Evolutionary conservation across 2,888 invertebrate species (phyloP).

Genomic region (Volucella bombylans): DNA sequence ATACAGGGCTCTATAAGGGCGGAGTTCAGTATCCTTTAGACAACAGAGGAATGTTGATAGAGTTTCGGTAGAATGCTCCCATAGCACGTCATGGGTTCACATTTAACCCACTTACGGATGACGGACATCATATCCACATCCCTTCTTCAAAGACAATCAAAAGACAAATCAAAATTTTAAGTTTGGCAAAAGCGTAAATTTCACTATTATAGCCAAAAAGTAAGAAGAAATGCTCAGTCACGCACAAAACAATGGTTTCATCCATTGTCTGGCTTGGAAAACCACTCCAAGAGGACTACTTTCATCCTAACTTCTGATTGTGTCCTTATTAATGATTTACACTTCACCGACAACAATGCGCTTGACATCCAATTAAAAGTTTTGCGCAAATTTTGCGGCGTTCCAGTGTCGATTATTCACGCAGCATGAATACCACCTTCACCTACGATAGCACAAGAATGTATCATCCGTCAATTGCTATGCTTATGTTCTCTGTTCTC

Average conservation of each 20-base stretch:
- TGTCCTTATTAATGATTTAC: conserved; percentile 65
- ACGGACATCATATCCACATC: too few relatives aligned
- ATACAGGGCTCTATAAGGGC: too few relatives aligned
- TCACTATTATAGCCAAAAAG: too few relatives aligned
- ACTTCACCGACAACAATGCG: conserved; percentile 55
- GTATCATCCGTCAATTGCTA: conserved; percentile 23
- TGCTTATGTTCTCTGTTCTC: conserved; percentile 8
- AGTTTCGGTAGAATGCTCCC: too few relatives aligned
- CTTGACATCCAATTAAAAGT: conserved; percentile 68
- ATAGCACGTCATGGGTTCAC: too few relatives aligned
- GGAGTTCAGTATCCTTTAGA: too few relatives aligned
- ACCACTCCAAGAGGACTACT: conserved; percentile 22
- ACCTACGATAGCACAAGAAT: conserved; percentile 26
- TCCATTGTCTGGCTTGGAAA: conserved; percentile 18
- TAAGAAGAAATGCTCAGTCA: too few relatives aligned
- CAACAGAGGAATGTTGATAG: too few relatives aligned
- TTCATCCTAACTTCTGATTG: conserved; percentile 32
- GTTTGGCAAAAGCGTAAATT: too few relatives aligned
- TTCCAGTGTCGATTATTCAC: conserved; percentile 46
- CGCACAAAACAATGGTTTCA: not conserved
- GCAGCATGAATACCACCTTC: conserved; percentile 21
- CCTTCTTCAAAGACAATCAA: too few relatives aligned
- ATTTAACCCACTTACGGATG: too few relatives aligned
- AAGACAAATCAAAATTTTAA: too few relatives aligned
- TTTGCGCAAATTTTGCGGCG: conserved; percentile 40